phyloP scores from a whole-genome alignment of 2,113 vertebrate genomes.

The Dasyornis broadbenti region DNA sequence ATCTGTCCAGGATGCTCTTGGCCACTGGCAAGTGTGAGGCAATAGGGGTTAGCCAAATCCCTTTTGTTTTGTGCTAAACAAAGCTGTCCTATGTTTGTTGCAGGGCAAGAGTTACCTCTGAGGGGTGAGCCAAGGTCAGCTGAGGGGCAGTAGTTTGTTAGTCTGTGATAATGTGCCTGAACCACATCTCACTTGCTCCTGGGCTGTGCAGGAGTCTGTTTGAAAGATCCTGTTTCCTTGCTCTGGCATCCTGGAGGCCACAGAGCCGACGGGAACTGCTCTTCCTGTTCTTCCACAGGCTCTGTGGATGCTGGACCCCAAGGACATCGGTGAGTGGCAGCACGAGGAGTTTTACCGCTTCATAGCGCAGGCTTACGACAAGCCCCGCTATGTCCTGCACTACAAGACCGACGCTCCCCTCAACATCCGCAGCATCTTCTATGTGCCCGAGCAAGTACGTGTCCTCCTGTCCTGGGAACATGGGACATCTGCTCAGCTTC shows the following conservation, averaged over 20 bases:
- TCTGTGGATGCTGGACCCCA: constrained; percentile 94
- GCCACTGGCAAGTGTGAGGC: background rate
- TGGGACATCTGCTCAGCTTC: background rate
- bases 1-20: background rate
- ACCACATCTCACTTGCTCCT: background rate
- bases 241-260: rapidly evolving
- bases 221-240: background rate
- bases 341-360: constrained; percentile 96
- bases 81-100: background rate
- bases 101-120: background rate
- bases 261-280: background rate
- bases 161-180: background rate
- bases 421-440: constrained; percentile 96
- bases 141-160: background rate
- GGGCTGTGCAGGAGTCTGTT: background rate
- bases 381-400: constrained; percentile 90
- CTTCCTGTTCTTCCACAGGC: constrained; percentile 70
- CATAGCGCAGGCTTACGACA: constrained; percentile 84
- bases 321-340: constrained; percentile 87
- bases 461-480: background rate
- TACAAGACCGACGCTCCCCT: constrained; percentile 91
- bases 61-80: background rate
- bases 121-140: rapidly evolving
- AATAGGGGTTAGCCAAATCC: background rate
- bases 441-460: constrained; percentile 84